Percentiles rank a stretch among this genome's conserved stretches.
These are phyloP conservation scores for Malurus melanocephalus DNA, from an alignment of 2,113 vertebrate species.

Conservation along the genomic window DNA sequence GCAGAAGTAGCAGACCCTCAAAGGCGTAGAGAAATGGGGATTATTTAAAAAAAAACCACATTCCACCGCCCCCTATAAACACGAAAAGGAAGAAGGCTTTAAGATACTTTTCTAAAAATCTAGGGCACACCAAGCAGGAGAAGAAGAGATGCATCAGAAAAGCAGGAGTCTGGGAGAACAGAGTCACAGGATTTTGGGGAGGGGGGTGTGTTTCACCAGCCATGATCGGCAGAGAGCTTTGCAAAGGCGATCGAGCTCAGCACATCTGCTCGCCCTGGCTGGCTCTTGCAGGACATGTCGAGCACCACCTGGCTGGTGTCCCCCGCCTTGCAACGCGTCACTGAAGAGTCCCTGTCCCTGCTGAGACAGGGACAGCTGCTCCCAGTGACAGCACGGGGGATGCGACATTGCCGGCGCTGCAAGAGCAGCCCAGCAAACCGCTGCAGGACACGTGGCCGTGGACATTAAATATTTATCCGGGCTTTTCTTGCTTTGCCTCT, in stretches of 20 bases:
- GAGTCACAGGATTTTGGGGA: neutral
- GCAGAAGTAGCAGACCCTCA: constrained; percentile 1
- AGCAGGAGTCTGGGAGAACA: neutral
- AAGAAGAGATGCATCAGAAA: neutral
- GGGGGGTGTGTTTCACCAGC: neutral
- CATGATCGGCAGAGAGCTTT: neutral
- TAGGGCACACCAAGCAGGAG: neutral
- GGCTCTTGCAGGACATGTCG: rapidly evolving
- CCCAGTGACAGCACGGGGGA: rapidly evolving
- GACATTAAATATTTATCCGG: neutral
- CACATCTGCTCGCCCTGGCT: rapidly evolving
- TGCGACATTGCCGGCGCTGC: rapidly evolving
- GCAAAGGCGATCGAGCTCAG: neutral
- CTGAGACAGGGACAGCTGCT: rapidly evolving
- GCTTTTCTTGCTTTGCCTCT: neutral
- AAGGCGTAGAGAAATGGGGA: neutral
- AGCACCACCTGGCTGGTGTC: neutral
- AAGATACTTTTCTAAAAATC: neutral
- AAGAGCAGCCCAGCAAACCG: neutral
- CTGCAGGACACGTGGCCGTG: neutral
- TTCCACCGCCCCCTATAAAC: neutral
- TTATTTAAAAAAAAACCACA: neutral
- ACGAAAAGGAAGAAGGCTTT: neutral
- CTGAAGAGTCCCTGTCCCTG: neutral
- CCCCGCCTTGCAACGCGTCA: rapidly evolving